phyloP scores from a whole-genome alignment of 2,888 invertebrate genomes.

The Liodrosophila aerea region DNA sequence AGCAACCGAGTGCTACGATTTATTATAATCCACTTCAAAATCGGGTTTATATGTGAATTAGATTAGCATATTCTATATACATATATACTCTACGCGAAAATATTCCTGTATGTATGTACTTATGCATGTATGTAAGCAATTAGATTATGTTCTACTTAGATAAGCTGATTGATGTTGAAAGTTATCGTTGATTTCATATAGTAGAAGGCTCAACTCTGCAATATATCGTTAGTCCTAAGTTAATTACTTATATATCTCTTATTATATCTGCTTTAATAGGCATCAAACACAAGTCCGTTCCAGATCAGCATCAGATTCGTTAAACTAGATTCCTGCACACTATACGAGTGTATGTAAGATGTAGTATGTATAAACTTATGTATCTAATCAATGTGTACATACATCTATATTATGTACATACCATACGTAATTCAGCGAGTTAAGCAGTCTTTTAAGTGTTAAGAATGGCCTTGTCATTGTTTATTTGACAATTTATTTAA shows the following conservation, averaged over 20 bases:
- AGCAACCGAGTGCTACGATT: conserved; percentile 54
- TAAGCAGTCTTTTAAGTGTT: conserved; percentile 1
- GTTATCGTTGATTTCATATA: conserved; percentile 30
- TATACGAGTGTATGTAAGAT: not conserved
- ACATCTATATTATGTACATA: conserved; percentile 30
- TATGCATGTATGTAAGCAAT: conserved; percentile 14
- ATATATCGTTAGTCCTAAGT: conserved; percentile 21
- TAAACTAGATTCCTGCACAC: not conserved
- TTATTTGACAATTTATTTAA: conserved; percentile 2
- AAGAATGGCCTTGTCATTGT: conserved; percentile 17
- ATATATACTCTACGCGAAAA: not conserved
- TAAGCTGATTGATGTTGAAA: conserved; percentile 19
- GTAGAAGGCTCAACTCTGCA: conserved; percentile 10
- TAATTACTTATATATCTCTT: conserved; percentile 8
- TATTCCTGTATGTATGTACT: conserved; percentile 8
- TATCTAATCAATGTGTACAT: not conserved
- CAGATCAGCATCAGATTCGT: conserved; percentile 28
- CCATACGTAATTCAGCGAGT: conserved; percentile 1
- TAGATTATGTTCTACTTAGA: conserved; percentile 16
- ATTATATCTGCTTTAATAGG: not conserved
- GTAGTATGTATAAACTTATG: conserved; percentile 5
- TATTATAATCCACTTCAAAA: conserved; percentile 39
- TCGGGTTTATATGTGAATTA: conserved; percentile 36
- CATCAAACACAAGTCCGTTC: conserved; percentile 40
- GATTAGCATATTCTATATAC: conserved; percentile 25